Percentiles rank a stretch among this genome's conserved stretches.
Conservation (phyloP, 2,113 vertebrate species). For the Peucedramus taeniatus region DNA sequence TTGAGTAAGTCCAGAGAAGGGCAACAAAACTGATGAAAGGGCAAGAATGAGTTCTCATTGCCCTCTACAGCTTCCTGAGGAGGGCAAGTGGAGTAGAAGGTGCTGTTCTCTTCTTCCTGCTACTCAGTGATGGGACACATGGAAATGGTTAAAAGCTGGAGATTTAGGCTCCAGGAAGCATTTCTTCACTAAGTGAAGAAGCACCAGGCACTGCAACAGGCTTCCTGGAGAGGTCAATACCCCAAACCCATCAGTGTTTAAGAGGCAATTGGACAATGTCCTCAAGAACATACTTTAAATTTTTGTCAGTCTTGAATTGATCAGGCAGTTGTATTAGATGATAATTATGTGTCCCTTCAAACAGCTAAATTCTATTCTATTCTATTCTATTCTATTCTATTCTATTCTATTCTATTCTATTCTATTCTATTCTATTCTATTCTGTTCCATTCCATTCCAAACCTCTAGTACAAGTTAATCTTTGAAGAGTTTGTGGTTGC, state of each 20-base stretch:
- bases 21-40: background rate
- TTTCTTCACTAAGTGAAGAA: background rate
- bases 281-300: background rate
- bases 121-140: accelerated
- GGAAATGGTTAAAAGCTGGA: background rate
- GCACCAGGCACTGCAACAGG: background rate
- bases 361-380: background rate
- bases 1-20: background rate
- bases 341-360: background rate
- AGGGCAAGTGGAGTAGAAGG: background rate
- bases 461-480: background rate
- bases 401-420: background rate
- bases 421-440: background rate
- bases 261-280: background rate
- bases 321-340: background rate
- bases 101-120: background rate
- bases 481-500: background rate
- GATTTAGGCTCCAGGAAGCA: background rate
- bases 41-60: background rate
- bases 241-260: background rate
- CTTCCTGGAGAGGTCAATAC: background rate
- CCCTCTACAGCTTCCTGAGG: background rate
- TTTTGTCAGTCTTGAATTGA: background rate
- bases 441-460: background rate
- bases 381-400: background rate